These are phyloP conservation scores for Genyomyrus donnyi DNA, from an alignment of 2,113 vertebrate genomes.

Conservation along the genomic window DNA sequence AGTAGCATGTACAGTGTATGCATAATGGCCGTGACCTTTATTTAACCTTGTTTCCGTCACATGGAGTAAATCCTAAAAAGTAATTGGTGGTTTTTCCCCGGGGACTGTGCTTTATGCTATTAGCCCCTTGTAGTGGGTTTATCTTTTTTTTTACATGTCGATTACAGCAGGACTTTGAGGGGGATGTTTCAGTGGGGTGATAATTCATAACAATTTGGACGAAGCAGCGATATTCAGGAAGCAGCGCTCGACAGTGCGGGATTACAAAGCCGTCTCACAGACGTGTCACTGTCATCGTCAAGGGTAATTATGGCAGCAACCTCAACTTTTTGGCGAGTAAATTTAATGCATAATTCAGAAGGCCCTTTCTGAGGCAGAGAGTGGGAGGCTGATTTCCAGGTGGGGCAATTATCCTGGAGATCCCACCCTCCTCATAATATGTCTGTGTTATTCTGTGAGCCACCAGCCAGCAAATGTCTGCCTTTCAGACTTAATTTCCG, in stretches of 20 bases:
- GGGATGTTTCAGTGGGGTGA: background rate
- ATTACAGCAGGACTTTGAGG: background rate
- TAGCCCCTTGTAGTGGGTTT: background rate
- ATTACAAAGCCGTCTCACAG: background rate
- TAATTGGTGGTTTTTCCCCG: background rate
- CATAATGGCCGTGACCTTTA: background rate
- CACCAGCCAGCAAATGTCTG: background rate
- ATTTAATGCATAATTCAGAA: slow-evolving; percentile 8
- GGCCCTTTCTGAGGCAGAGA: background rate
- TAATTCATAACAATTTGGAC: background rate
- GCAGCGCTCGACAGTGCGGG: background rate
- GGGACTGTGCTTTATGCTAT: background rate
- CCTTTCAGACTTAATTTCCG: background rate
- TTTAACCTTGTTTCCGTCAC: background rate
- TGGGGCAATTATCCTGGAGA: background rate
- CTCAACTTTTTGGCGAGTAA: background rate
- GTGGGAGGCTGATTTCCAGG: background rate
- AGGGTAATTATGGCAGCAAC: slow-evolving; percentile 9
- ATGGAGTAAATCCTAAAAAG: background rate
- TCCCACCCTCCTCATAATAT: background rate
- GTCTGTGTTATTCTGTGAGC: background rate
- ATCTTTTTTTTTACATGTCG: background rate
- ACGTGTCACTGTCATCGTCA: background rate
- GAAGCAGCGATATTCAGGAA: too few relatives aligned
- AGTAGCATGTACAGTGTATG: background rate